Conservation (phyloP, 2,888 invertebrate species). For the Zelleria hepariella region DNA sequence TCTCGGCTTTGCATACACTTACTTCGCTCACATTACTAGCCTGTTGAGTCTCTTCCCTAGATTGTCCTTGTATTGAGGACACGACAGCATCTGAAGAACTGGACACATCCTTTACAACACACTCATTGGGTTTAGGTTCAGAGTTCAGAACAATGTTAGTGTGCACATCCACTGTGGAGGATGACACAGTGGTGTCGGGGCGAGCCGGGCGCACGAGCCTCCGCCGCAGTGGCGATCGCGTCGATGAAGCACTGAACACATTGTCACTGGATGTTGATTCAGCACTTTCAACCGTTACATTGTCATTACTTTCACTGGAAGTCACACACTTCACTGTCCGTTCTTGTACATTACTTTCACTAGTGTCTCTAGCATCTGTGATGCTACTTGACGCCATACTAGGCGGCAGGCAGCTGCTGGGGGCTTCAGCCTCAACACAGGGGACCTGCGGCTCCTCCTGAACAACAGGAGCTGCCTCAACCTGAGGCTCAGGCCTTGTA, state of each 20-base stretch:
- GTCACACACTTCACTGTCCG: slow-evolving; percentile 59
- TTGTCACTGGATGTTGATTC: slow-evolving; percentile 65
- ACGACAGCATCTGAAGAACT: slow-evolving; percentile 60
- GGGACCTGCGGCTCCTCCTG: neutral
- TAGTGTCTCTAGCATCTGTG: slow-evolving; percentile 32
- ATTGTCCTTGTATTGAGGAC: slow-evolving; percentile 12
- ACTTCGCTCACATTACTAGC: slow-evolving; percentile 62
- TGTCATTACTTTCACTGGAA: slow-evolving; percentile 59
- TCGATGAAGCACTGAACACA: slow-evolving; percentile 48
- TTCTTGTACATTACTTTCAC: slow-evolving; percentile 41
- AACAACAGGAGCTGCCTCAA: neutral
- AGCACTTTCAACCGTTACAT: slow-evolving; percentile 59
- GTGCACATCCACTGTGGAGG: slow-evolving; percentile 49
- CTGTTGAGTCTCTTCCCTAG: slow-evolving; percentile 21
- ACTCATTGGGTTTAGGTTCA: slow-evolving; percentile 38
- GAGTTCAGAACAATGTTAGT: slow-evolving; percentile 29
- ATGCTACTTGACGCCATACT: slow-evolving; percentile 49
- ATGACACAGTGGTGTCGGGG: slow-evolving; percentile 65
- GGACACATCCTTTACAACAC: slow-evolving; percentile 56
- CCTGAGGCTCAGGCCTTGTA: slow-evolving; percentile 19
- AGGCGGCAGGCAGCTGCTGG: slow-evolving; percentile 13
- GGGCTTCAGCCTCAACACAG: no score
- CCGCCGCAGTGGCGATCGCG: slow-evolving; percentile 47
- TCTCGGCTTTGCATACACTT: slow-evolving; percentile 67
- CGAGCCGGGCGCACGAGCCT: slow-evolving; percentile 54